Evolutionary conservation across 1,140 invertebrate species (phyloP), one percentile per base, ranked within the genome.

Genomic region (Orussus abietinus): DNA sequence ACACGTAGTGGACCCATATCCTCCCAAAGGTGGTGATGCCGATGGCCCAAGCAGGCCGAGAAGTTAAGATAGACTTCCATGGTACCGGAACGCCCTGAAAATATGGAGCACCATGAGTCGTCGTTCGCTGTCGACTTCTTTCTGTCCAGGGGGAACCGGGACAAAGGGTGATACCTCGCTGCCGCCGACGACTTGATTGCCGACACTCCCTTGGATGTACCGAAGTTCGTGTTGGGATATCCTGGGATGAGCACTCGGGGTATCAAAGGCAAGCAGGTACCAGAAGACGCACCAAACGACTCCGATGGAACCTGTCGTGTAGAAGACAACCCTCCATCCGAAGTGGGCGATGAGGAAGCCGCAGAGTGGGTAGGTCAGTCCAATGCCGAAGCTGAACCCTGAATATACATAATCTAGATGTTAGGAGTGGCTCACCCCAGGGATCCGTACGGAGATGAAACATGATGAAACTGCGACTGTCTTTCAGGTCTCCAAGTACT

Each of bases 31-130:
- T 85, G 1, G 83, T 85, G 21, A 85, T 77, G 5, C 77, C 80
- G 52, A 93, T 86, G 0, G 89, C 82, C 88, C 87, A 92, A 3
- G 88, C 84, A 6, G 90, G 84, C 42, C 77, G 58, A 0, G 88
- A 92, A 5, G 69, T 85, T 7, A 92, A 69, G 31, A 95, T 89
- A 4, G 76, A 64, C 30, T 68, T 72, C 88, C 89, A 92, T 7
- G 90, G 90, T 9, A 84, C 81, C 22, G 62, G 54, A 53, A 74
- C 52, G 38, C 57, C 59, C 76, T 75, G 19, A 41, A 45, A 38
- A 44, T 34, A 12, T 30, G 44, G 26, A 32, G 20, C 11, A 14
- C 12, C 15, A 32, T 10, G 38, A 53, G 55, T 28, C 56, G 45
- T 12, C 53, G 45, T 10, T 44, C 10, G 28, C 28, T 45, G 20